Conservation (phyloP, 2,113 vertebrate genomes). For the Puma concolor region DNA sequence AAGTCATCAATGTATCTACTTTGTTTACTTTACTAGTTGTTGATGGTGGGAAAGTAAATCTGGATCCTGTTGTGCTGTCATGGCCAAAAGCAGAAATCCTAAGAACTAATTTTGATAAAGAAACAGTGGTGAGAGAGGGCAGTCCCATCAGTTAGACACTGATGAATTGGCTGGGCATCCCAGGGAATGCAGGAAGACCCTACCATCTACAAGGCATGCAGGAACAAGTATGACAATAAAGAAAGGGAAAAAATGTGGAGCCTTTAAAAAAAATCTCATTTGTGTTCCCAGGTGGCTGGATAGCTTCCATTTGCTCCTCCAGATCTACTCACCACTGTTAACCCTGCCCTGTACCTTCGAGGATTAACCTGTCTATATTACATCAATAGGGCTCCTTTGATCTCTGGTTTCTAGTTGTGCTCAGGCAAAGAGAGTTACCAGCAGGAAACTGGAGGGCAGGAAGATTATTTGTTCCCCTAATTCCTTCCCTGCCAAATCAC, state of each 20-base stretch:
- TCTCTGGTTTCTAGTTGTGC: not conserved
- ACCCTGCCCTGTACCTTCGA: not conserved
- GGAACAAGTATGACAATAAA: not conserved
- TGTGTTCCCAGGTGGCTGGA: not conserved
- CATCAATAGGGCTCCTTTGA: not conserved
- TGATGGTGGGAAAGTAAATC: not conserved
- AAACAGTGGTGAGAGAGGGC: not conserved
- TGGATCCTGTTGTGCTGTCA: not conserved
- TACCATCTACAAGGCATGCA: not conserved
- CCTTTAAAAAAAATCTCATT: not conserved
- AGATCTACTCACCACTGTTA: not conserved
- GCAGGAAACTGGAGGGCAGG: not conserved
- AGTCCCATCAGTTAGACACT: not conserved
- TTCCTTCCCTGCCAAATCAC: conserved; percentile 19
- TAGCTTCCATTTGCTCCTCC: not conserved
- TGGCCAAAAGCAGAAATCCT: not conserved
- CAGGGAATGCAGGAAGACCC: not conserved
- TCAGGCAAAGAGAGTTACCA: not conserved
- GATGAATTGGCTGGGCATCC: not conserved
- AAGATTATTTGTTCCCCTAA: not conserved
- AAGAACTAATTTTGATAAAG: conserved; percentile 11
- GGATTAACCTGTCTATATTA: not conserved
- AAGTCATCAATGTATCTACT: not conserved
- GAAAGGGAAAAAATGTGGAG: not conserved
- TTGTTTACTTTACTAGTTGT: not conserved